Evolutionary conservation across 1,140 invertebrate species (phyloP).

Genomic region (Ceratoteleas bidentatus): DNA sequence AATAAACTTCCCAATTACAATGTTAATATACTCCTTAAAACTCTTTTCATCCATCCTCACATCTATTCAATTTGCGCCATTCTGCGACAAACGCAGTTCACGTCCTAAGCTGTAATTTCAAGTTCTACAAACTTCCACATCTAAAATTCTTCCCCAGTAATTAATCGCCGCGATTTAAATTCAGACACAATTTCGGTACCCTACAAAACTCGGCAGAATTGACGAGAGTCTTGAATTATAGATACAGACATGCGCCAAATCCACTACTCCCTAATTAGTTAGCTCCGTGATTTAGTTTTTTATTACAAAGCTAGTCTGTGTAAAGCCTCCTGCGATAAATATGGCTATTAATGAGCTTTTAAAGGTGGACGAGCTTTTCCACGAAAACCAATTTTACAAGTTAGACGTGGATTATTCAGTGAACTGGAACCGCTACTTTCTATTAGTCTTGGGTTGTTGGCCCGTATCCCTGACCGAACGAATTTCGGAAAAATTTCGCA

Average conservation of each 20-base stretch:
- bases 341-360: neutral
- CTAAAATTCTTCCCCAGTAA: neutral
- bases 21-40: neutral
- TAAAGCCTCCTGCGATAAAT: neutral
- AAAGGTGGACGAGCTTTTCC: slow-evolving; percentile 1
- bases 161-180: neutral
- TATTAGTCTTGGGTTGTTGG: slow-evolving; percentile 66
- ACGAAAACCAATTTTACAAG: slow-evolving; percentile 30
- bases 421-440: slow-evolving; percentile 60
- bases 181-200: neutral
- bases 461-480: slow-evolving; percentile 25
- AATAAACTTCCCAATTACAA: too few species aligned
- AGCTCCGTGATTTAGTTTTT: neutral
- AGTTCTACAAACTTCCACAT: neutral
- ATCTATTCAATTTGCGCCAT: neutral
- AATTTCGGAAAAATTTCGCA: slow-evolving; percentile 17
- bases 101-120: neutral
- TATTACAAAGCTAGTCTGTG: neutral
- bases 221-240: slow-evolving; percentile 7
- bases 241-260: slow-evolving; percentile 21
- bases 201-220: neutral
- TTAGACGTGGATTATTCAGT: slow-evolving; percentile 57
- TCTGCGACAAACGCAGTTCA: neutral
- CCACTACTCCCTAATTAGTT: neutral
- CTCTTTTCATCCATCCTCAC: neutral